phyloP scores from a whole-genome alignment of 2,113 vertebrate genomes.

The Halichoeres trimaculatus region DNA sequence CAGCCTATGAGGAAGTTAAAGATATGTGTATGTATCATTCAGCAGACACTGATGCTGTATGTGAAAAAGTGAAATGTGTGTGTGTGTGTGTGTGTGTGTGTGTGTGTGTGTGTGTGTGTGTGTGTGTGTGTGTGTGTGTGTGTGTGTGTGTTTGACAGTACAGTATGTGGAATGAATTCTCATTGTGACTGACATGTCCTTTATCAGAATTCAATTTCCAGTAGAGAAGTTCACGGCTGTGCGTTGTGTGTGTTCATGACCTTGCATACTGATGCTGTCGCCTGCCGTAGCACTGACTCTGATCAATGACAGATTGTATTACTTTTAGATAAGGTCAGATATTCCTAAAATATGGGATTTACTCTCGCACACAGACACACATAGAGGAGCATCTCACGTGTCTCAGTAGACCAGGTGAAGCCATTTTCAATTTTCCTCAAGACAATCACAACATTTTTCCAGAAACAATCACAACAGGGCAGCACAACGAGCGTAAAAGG shows the following conservation, averaged over 20 bases:
- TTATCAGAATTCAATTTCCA: conserved; percentile 52
- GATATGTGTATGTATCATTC: background rate
- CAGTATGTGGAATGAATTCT: conserved; percentile 17
- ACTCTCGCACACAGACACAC: background rate
- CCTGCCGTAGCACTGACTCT: conserved; percentile 19
- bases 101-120: background rate
- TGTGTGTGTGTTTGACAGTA: conserved; percentile 7
- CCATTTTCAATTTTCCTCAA: conserved; percentile 44
- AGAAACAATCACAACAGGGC: conserved; percentile 46
- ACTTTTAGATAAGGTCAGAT: conserved; percentile 55
- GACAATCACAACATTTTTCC: conserved; percentile 41
- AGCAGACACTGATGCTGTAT: background rate
- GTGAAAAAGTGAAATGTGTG: too few relatives aligned
- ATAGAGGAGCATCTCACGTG: background rate
- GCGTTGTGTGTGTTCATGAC: conserved; percentile 51
- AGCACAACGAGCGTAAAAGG: conserved; percentile 54
- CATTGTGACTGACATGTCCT: conserved; percentile 44
- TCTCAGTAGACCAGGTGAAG: background rate
- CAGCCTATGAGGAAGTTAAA: background rate
- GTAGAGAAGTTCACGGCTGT: background rate
- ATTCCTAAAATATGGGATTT: conserved; percentile 43
- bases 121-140: background rate
- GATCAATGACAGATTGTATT: conserved; percentile 54
- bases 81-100: too few relatives aligned
- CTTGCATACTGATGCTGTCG: conserved; percentile 44